These are phyloP conservation scores for Phortica magna DNA, from an alignment of 2,888 invertebrate genomes.

Conservation along the genomic window DNA sequence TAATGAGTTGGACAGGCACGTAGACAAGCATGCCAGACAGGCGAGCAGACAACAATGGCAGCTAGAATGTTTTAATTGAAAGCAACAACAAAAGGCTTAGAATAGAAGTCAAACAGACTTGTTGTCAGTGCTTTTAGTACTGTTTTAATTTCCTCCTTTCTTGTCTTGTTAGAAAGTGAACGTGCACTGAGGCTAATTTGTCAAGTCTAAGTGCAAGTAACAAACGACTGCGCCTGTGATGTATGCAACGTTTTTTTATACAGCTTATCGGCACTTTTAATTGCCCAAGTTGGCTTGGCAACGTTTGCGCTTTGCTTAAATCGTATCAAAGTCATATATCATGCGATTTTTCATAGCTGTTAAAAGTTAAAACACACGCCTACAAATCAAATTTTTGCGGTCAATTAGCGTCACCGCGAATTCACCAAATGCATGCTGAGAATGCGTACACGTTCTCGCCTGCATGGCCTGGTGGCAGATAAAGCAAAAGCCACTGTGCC, in stretches of 20 bases:
- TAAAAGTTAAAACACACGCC: no score
- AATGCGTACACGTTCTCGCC: no score
- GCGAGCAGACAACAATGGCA: background rate
- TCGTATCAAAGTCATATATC: no score
- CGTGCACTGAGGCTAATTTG: background rate
- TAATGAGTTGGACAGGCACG: background rate
- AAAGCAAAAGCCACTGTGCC: no score
- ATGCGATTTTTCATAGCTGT: background rate
- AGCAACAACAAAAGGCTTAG: background rate
- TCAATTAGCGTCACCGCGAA: background rate
- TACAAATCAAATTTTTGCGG: conserved; percentile 19
- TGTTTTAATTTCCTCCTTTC: background rate
- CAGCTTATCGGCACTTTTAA: no score
- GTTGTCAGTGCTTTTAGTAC: background rate
- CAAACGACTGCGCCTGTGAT: no score
- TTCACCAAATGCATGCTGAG: no score
- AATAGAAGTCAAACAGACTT: background rate
- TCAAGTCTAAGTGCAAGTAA: background rate
- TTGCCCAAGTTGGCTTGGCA: no score
- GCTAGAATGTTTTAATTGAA: background rate
- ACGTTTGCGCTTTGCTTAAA: no score
- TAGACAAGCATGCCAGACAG: background rate
- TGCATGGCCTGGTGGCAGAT: no score
- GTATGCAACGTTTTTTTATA: no score
- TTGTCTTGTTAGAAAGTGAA: background rate